Conservation (phyloP, 2,888 invertebrate genomes). For the Eutolmus rufibarbis region DNA sequence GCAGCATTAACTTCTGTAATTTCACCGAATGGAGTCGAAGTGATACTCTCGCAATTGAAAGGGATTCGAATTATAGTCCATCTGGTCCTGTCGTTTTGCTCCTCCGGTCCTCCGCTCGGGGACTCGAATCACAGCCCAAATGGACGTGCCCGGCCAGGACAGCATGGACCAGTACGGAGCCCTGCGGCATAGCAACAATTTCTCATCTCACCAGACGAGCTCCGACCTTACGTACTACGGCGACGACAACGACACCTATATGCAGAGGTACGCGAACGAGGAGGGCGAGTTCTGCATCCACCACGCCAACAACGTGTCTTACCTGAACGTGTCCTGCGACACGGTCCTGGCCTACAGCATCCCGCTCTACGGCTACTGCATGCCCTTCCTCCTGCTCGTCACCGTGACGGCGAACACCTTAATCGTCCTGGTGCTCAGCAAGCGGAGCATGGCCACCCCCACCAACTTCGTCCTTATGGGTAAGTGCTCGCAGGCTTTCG, state of each 20-base stretch:
- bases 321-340: slow-evolving; percentile 62
- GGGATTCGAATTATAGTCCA: background rate
- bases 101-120: background rate
- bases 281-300: slow-evolving; percentile 53
- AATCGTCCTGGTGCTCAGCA: slow-evolving; percentile 87
- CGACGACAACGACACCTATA: slow-evolving; percentile 38
- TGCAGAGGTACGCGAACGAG: slow-evolving; percentile 9
- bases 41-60: background rate
- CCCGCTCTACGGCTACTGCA: slow-evolving; percentile 60
- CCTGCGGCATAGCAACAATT: slow-evolving; percentile 28
- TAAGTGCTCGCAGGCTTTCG: slow-evolving; percentile 52
- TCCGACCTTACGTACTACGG: background rate
- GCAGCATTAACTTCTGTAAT: background rate
- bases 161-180: slow-evolving; percentile 38
- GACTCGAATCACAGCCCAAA: background rate
- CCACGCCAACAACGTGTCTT: slow-evolving; percentile 53
- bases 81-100: background rate
- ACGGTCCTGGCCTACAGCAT: slow-evolving; percentile 58
- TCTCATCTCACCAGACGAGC: slow-evolving; percentile 3
- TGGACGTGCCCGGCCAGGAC: slow-evolving; percentile 25
- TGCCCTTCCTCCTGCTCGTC: slow-evolving; percentile 84
- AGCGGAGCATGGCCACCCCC: slow-evolving; percentile 87
- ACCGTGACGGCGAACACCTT: slow-evolving; percentile 91
- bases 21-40: background rate
- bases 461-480: slow-evolving; percentile 90